Evolutionary conservation across 2,113 vertebrate species (phyloP).

Genomic region (Passer montanus): DNA sequence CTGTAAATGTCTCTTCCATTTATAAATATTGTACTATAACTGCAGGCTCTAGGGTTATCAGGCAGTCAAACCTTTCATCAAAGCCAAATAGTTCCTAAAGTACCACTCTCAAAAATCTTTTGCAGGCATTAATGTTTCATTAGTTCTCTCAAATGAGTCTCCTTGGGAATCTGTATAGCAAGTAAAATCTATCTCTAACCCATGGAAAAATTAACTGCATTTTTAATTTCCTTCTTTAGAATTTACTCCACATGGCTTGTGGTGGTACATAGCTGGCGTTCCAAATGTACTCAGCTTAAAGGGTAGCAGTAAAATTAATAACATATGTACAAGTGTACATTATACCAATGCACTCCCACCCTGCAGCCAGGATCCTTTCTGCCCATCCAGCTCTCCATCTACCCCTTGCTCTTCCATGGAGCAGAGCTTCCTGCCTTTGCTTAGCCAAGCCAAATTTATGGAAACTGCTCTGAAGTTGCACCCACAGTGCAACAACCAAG

Average conservation of each 20-base stretch:
- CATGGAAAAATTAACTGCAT: slow-evolving; percentile 35
- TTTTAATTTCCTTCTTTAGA: slow-evolving; percentile 33
- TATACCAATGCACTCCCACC: background rate
- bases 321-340: background rate
- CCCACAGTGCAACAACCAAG: background rate
- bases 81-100: slow-evolving; percentile 67
- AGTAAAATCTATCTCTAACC: slow-evolving; percentile 7
- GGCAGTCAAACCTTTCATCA: slow-evolving; percentile 59
- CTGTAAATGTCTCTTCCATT: slow-evolving; percentile 62
- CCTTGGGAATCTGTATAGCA: slow-evolving; percentile 29
- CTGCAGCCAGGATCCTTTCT: background rate
- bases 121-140: slow-evolving; percentile 65
- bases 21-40: slow-evolving; percentile 68
- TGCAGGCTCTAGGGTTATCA: slow-evolving; percentile 61
- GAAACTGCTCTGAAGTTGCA: background rate
- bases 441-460: background rate
- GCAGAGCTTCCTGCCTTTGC: background rate
- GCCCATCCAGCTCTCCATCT: background rate
- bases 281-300: background rate
- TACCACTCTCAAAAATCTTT: slow-evolving; percentile 59
- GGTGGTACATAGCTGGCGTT: background rate
- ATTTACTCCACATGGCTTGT: background rate
- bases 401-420: background rate
- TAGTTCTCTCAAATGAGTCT: slow-evolving; percentile 47
- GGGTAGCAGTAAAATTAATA: background rate